Conservation (phyloP, 2,113 vertebrate genomes). For the human (Homo sapiens) region DNA sequence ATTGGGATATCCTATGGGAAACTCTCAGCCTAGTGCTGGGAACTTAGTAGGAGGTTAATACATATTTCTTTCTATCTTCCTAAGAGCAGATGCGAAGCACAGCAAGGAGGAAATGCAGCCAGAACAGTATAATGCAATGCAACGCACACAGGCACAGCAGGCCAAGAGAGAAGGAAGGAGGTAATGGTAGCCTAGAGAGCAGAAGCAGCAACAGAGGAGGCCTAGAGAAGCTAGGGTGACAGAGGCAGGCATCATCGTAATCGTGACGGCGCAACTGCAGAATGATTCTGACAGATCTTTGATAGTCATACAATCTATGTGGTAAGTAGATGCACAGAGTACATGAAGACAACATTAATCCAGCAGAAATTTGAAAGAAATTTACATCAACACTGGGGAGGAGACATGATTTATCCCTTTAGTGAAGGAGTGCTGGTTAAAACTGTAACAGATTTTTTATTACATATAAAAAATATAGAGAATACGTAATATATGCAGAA, state of each 20-base stretch:
- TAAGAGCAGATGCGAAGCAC: slow-evolving; percentile 71
- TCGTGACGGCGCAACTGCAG: not conserved
- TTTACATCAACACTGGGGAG: not conserved
- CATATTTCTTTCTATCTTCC: slow-evolving; percentile 70
- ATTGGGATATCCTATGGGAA: not conserved
- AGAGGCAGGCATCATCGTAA: slow-evolving; percentile 12
- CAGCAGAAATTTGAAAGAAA: slow-evolving; percentile 14
- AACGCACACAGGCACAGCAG: slow-evolving; percentile 59
- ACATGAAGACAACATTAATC: not conserved
- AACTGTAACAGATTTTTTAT: not conserved
- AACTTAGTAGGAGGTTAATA: slow-evolving; percentile 73
- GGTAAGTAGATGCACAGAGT: not conserved
- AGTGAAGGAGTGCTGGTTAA: not conserved
- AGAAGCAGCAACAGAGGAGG: not conserved
- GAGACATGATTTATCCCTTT: not conserved
- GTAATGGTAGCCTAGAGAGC: slow-evolving; percentile 58
- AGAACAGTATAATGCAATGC: slow-evolving; percentile 33
- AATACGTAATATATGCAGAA: not conserved
- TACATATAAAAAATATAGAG: not conserved
- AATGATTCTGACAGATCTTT: not conserved
- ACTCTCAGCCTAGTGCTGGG: slow-evolving; percentile 23
- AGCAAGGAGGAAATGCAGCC: slow-evolving; percentile 70
- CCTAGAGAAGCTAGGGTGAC: not conserved
- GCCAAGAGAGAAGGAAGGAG: slow-evolving; percentile 49
- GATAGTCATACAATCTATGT: not conserved